Percentiles rank a stretch among this genome's conserved stretches.
phyloP scores from a whole-genome alignment of 2,888 invertebrate species.

The Tiphia femorata region DNA sequence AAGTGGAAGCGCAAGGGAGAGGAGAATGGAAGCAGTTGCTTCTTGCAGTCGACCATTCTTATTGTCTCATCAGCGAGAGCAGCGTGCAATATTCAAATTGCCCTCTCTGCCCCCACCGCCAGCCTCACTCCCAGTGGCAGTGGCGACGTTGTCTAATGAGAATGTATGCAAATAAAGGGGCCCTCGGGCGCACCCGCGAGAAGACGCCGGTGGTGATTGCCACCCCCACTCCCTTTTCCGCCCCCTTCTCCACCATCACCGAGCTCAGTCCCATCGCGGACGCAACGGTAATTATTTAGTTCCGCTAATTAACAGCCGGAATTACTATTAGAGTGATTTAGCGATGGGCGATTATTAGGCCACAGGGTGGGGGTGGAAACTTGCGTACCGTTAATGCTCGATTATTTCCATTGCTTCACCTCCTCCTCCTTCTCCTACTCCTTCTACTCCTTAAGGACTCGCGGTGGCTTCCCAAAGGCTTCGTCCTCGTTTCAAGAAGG shows the following conservation, averaged over 20 bases:
- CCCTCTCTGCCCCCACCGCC: not conserved
- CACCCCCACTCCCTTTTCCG: too few relatives aligned
- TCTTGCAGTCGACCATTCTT: constrained; percentile 21
- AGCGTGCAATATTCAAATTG: constrained; percentile 26
- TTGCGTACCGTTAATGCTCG: too few relatives aligned
- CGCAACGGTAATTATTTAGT: constrained; percentile 27
- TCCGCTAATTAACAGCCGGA: constrained; percentile 27
- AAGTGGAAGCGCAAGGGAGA: not conserved
- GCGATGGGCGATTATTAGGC: constrained; percentile 26
- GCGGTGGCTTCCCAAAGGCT: too few relatives aligned
- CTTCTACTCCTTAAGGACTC: too few relatives aligned
- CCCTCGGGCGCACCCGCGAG: too few relatives aligned
- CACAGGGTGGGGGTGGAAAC: too few relatives aligned
- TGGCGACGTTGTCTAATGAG: constrained; percentile 8
- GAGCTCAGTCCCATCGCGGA: constrained; percentile 8
- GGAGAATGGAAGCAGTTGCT: not conserved
- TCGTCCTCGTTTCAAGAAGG: too few relatives aligned
- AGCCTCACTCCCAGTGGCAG: not conserved
- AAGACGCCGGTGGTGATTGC: too few relatives aligned
- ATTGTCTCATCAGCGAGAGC: constrained; percentile 16
- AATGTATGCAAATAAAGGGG: constrained; percentile 29
- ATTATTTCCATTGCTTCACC: too few relatives aligned
- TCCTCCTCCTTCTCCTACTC: too few relatives aligned
- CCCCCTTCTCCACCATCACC: too few relatives aligned
- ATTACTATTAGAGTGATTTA: constrained; percentile 27